Percentiles rank a stretch among this genome's conserved stretches.
phyloP scores from a whole-genome alignment of 2,888 invertebrate genomes.

The Microctonus brassicae region DNA sequence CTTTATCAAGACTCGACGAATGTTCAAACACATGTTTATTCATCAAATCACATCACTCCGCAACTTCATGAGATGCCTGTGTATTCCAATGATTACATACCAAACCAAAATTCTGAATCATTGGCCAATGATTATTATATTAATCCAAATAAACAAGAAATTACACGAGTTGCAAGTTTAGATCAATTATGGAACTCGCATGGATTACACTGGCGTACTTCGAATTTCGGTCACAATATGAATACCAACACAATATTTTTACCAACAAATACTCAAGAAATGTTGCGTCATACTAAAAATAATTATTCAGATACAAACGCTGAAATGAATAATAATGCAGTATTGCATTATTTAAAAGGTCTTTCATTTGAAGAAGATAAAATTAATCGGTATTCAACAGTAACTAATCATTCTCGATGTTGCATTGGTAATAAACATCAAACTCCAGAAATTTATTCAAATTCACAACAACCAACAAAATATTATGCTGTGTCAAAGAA shows the following conservation, averaged over 20 bases:
- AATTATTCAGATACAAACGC: not conserved
- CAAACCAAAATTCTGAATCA: not conserved
- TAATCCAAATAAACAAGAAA: not conserved
- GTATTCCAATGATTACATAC: not conserved
- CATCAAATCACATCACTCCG: too few species aligned
- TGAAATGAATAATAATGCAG: conserved; percentile 28
- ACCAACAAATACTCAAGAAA: not conserved
- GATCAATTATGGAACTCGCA: not conserved
- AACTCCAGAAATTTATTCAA: not conserved
- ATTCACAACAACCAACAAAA: conserved; percentile 18
- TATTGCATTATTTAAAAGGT: conserved; percentile 19
- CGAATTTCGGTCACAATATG: not conserved
- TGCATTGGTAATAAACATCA: not conserved
- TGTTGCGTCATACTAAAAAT: not conserved
- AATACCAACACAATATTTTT: not conserved
- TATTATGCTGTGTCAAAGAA: conserved; percentile 18
- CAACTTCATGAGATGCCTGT: too few species aligned
- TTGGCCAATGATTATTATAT: not conserved
- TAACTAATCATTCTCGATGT: not conserved
- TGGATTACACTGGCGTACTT: not conserved
- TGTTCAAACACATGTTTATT: not conserved
- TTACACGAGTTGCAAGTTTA: not conserved
- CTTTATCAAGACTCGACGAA: not conserved
- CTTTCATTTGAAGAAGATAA: conserved; percentile 15
- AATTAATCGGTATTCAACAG: not conserved